These are phyloP conservation scores for Anagyrus pseudococci DNA, from an alignment of 2,888 invertebrate genomes.

Conservation along the genomic window DNA sequence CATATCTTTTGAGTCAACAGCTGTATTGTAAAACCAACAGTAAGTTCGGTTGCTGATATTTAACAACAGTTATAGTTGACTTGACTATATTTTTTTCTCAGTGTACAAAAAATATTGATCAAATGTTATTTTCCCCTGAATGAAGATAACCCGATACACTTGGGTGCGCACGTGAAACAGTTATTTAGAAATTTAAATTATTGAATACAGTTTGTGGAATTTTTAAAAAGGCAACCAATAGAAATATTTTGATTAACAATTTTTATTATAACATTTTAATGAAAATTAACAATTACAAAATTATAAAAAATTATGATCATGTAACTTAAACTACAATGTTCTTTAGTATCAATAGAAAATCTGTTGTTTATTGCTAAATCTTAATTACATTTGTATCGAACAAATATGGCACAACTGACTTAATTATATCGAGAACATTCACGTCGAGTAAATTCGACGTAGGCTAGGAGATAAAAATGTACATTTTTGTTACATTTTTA, in stretches of 20 bases:
- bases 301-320: slow-evolving; percentile 10
- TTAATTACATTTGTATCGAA: slow-evolving; percentile 16
- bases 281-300: slow-evolving; percentile 8
- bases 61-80: too few relatives aligned
- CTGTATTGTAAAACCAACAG: too few relatives aligned
- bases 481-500: slow-evolving; percentile 14
- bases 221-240: neutral
- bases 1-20: too few relatives aligned
- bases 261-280: slow-evolving; percentile 21
- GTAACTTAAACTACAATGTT: slow-evolving; percentile 15
- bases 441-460: slow-evolving; percentile 9
- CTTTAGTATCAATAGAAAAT: slow-evolving; percentile 14
- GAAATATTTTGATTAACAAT: slow-evolving; percentile 2
- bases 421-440: slow-evolving; percentile 29
- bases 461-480: slow-evolving; percentile 18
- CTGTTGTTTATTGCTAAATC: slow-evolving; percentile 23
- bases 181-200: too few relatives aligned
- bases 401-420: slow-evolving; percentile 33
- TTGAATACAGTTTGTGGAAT: too few relatives aligned
- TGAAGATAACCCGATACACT: too few relatives aligned
- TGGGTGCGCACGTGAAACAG: too few relatives aligned
- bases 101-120: too few relatives aligned
- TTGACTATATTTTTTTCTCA: too few relatives aligned
- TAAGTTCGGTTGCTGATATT: too few relatives aligned
- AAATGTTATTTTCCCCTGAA: too few relatives aligned